phyloP scores from a whole-genome alignment of 2,797 vertebrate species.

The Parotocinclus haroldoi region DNA sequence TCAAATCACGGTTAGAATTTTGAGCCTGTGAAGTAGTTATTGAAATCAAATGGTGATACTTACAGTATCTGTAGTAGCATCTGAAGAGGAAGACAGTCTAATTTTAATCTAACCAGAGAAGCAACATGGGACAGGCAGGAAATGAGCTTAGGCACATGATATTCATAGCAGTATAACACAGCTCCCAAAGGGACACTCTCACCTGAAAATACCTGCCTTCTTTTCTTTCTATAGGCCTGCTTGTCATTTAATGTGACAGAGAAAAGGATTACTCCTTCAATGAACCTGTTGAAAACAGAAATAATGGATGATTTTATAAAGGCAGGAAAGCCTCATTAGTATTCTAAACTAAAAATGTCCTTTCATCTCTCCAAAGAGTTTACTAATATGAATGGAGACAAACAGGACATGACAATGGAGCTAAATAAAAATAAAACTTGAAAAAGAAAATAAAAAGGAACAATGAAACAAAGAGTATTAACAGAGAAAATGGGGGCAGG shows the following conservation, averaged over 20 bases:
- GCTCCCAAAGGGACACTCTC: slow-evolving; percentile 26
- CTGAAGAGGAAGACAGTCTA: slow-evolving; percentile 31
- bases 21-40: slow-evolving; percentile 22
- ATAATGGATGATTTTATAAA: slow-evolving; percentile 5
- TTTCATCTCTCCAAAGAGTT: slow-evolving; percentile 13
- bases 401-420: slow-evolving; percentile 15
- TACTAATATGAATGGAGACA: slow-evolving; percentile 2
- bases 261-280: slow-evolving; percentile 14
- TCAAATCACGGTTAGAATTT: too few species aligned
- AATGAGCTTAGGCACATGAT: slow-evolving; percentile 34
- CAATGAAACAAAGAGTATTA: not conserved
- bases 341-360: slow-evolving; percentile 1
- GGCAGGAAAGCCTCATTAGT: slow-evolving; percentile 21
- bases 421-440: slow-evolving; percentile 1
- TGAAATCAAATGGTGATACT: slow-evolving; percentile 19
- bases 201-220: slow-evolving; percentile 32
- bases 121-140: slow-evolving; percentile 35
- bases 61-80: slow-evolving; percentile 6
- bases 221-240: slow-evolving; percentile 16
- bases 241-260: slow-evolving; percentile 22
- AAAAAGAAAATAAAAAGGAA: slow-evolving; percentile 2
- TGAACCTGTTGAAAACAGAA: slow-evolving; percentile 19
- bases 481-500: not conserved
- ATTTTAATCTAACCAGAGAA: slow-evolving; percentile 32
- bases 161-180: slow-evolving; percentile 1